These are phyloP conservation scores for Dolichallabes microphthalmus DNA, from an alignment of 2,113 vertebrate species.

Conservation along the genomic window DNA sequence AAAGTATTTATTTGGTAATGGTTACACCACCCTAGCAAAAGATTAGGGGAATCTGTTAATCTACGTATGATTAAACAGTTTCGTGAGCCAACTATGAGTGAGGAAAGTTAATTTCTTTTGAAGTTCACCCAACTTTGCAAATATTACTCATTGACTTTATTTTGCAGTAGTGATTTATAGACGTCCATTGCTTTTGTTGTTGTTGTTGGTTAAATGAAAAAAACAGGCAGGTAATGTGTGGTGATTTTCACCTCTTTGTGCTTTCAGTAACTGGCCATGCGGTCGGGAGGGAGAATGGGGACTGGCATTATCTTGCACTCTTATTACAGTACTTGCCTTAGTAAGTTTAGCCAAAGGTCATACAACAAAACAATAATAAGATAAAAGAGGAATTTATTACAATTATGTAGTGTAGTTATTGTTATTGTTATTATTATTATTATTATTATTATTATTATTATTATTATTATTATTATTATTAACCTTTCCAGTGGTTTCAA, in stretches of 20 bases:
- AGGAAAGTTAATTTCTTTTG: not conserved
- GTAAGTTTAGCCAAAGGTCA: too few species aligned
- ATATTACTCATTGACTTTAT: not conserved
- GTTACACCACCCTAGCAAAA: not conserved
- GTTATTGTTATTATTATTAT: not conserved
- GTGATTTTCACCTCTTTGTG: too few species aligned
- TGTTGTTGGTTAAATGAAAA: too few species aligned
- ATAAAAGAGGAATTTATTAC: too few species aligned
- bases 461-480: not conserved
- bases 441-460: not conserved
- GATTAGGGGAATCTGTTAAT: not conserved
- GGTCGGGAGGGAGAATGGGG: too few species aligned
- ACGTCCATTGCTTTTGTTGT: too few species aligned
- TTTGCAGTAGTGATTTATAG: not conserved
- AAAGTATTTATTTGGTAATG: not conserved
- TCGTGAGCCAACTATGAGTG: not conserved
- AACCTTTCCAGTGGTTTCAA: constrained; percentile 96
- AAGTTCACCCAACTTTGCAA: not conserved
- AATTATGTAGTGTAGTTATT: not conserved
- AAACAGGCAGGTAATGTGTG: too few species aligned
- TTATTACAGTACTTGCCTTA: too few species aligned
- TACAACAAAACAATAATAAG: too few species aligned
- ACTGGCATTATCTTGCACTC: too few species aligned
- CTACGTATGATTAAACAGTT: not conserved
- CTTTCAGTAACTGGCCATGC: too few species aligned